Conservation (phyloP, 2,113 vertebrate genomes). For the Australoheros scitulus region DNA sequence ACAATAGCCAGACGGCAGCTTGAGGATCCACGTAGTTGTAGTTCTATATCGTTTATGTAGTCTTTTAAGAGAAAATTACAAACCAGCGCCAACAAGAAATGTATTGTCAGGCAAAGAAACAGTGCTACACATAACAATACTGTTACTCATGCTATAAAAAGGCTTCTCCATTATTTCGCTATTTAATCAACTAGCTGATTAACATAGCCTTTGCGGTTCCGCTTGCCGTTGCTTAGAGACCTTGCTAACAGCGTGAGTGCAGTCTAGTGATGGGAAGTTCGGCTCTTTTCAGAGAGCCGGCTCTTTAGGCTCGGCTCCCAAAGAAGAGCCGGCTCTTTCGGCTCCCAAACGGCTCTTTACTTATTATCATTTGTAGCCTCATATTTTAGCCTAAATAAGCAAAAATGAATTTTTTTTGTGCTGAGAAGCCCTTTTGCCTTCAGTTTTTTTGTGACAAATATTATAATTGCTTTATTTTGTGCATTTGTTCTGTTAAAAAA, state of each 20-base stretch:
- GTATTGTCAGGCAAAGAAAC: neutral
- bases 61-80: neutral
- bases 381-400: too few relatives aligned
- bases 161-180: fast-evolving
- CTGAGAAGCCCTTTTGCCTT: too few relatives aligned
- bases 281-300: too few relatives aligned
- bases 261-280: too few relatives aligned
- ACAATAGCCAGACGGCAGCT: neutral
- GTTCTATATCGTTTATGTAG: slow-evolving; percentile 14
- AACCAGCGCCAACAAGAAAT: neutral
- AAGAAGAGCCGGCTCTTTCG: too few relatives aligned
- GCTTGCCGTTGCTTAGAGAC: slow-evolving; percentile 67
- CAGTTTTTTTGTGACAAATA: too few relatives aligned
- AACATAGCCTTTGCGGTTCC: neutral
- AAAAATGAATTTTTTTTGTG: too few relatives aligned
- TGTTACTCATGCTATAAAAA: neutral
- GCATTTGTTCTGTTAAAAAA: too few relatives aligned
- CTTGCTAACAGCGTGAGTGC: slow-evolving; percentile 9
- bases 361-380: too few relatives aligned
- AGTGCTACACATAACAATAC: fast-evolving
- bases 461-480: too few relatives aligned
- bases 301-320: too few relatives aligned
- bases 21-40: slow-evolving; percentile 41
- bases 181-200: slow-evolving; percentile 8
- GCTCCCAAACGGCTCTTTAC: too few relatives aligned